Percentiles rank a stretch among this genome's conserved stretches.
These are phyloP conservation scores for Catharus bicknelli DNA, from an alignment of 2,113 vertebrate species.

Conservation along the genomic window DNA sequence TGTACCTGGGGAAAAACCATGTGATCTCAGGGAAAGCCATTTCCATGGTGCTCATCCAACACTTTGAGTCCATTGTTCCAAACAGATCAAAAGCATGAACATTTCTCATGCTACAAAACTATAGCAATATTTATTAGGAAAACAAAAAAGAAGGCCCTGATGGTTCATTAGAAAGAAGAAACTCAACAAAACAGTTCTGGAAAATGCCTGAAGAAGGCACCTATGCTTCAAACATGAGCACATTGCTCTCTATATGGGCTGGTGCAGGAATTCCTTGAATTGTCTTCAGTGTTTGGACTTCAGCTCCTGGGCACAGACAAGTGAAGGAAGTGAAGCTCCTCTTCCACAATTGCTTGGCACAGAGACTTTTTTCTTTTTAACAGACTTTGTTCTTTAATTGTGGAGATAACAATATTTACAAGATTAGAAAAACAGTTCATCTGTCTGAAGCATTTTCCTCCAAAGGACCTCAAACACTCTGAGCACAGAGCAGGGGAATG, in stretches of 20 bases:
- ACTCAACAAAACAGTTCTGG: neutral
- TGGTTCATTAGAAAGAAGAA: neutral
- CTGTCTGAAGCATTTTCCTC: neutral
- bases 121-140: neutral
- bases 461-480: neutral
- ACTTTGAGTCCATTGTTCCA: neutral
- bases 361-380: neutral
- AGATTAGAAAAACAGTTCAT: neutral
- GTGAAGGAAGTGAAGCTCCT: neutral
- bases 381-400: no score
- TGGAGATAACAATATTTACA: neutral
- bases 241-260: neutral
- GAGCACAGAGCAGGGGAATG: neutral
- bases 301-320: neutral
- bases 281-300: neutral
- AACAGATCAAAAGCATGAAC: neutral
- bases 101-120: neutral
- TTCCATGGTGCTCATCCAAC: neutral
- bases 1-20: neutral
- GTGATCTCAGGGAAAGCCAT: neutral
- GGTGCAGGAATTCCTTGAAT: neutral
- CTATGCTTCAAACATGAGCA: neutral
- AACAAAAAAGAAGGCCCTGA: neutral
- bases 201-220: neutral
- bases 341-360: neutral